phyloP scores from a whole-genome alignment of 2,888 invertebrate species.

The Arge pagana region DNA sequence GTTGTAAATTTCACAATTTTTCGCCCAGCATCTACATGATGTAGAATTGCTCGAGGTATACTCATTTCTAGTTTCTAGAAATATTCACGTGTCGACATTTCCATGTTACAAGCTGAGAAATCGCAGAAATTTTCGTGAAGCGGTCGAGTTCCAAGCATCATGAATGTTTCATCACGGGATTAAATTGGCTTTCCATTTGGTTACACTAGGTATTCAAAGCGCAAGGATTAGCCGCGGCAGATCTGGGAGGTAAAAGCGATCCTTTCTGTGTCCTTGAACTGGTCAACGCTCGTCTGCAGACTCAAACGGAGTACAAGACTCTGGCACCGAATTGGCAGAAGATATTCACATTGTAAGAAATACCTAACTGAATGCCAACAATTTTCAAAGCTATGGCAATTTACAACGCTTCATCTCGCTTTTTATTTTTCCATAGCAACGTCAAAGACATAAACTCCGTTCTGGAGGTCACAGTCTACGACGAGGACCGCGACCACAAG shows the following conservation, averaged over 20 bases:
- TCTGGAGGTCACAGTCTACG: constrained; percentile 93
- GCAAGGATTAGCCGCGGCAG: constrained; percentile 88
- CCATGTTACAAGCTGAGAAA: too few relatives aligned
- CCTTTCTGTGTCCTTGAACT: constrained; percentile 97
- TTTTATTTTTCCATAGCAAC: constrained; percentile 64
- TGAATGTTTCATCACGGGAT: too few relatives aligned
- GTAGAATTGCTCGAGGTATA: too few relatives aligned
- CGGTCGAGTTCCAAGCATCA: too few relatives aligned
- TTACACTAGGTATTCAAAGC: constrained; percentile 64
- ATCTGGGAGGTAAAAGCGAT: constrained; percentile 96
- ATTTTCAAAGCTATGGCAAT: constrained; percentile 8
- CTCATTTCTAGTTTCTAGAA: too few relatives aligned
- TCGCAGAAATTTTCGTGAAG: too few relatives aligned
- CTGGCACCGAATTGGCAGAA: constrained; percentile 97
- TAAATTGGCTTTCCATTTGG: too few relatives aligned
- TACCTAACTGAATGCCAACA: constrained; percentile 6
- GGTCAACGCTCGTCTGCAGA: constrained; percentile 92
- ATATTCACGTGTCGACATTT: too few relatives aligned
- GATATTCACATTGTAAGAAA: constrained; percentile 88
- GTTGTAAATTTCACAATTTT: too few relatives aligned
- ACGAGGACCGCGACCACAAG: constrained; percentile 97
- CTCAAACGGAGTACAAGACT: constrained; percentile 98
- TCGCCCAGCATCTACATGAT: too few relatives aligned
- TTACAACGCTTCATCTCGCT: background rate
- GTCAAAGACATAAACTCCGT: constrained; percentile 95